Percentiles rank a stretch among this genome's conserved stretches.
Conservation (phyloP, 1,140 invertebrate genomes). For the Drosophila baimaii region DNA sequence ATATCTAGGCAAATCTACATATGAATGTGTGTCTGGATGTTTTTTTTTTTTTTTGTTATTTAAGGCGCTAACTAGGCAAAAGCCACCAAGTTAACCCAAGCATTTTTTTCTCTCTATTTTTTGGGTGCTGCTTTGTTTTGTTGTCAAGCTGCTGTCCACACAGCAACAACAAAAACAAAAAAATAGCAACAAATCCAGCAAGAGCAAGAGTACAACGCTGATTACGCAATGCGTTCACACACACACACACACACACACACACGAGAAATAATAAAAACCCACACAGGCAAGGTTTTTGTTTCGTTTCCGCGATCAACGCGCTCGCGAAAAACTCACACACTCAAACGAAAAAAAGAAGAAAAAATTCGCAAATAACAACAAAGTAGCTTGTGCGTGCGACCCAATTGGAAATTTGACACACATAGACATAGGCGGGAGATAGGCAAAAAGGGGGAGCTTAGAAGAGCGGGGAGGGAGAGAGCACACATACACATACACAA, state of each 20-base stretch:
- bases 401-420: slow-evolving; percentile 77
- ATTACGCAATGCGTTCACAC: slow-evolving; percentile 81
- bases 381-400: slow-evolving; percentile 71
- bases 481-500: slow-evolving; percentile 22
- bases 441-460: background rate
- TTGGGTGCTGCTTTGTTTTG: slow-evolving; percentile 55
- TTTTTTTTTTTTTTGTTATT: slow-evolving; percentile 4
- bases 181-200: slow-evolving; percentile 32
- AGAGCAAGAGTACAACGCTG: slow-evolving; percentile 55
- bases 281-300: slow-evolving; percentile 57
- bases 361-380: slow-evolving; percentile 67
- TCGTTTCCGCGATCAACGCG: slow-evolving; percentile 79
- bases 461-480: slow-evolving; percentile 1
- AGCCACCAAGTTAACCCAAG: slow-evolving; percentile 57
- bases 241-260: slow-evolving; percentile 24
- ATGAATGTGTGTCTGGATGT: slow-evolving; percentile 18
- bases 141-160: slow-evolving; percentile 66
- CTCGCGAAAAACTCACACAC: slow-evolving; percentile 55
- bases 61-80: slow-evolving; percentile 70
- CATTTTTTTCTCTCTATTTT: slow-evolving; percentile 13
- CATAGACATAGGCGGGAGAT: slow-evolving; percentile 27
- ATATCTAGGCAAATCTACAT: slow-evolving; percentile 21
- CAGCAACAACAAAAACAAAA: slow-evolving; percentile 11
- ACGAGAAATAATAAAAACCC: slow-evolving; percentile 32
- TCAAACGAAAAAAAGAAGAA: slow-evolving; percentile 57